Evolutionary conservation across 2,888 invertebrate genomes (phyloP).

Genomic region (Macrophya alboannulata): DNA sequence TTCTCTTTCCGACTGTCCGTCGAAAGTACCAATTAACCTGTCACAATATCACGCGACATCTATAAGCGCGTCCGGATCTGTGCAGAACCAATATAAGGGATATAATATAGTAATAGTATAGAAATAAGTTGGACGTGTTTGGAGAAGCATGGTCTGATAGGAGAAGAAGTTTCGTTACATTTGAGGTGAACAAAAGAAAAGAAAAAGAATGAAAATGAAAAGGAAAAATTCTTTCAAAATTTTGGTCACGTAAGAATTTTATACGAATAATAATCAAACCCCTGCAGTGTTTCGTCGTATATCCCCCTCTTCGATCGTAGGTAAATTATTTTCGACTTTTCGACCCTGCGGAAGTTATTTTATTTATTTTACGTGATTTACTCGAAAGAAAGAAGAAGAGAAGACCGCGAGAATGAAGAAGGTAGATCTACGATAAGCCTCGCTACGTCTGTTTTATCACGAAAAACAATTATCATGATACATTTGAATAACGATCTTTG

Average conservation of each 20-base stretch:
- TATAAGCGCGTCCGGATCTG: background rate
- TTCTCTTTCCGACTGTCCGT: conserved; percentile 58
- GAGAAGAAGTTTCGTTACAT: background rate
- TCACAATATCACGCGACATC: conserved; percentile 43
- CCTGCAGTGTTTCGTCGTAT: too few species aligned
- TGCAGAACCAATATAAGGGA: conserved; percentile 21
- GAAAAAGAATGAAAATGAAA: background rate
- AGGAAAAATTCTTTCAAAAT: background rate
- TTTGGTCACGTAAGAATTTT: too few species aligned
- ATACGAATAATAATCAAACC: too few species aligned
- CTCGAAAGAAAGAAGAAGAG: background rate
- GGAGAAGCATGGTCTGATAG: background rate
- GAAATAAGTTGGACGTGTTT: background rate
- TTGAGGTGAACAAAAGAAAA: background rate
- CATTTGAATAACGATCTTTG: background rate
- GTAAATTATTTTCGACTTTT: too few species aligned
- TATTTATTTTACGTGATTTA: too few species aligned
- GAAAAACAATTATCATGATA: background rate
- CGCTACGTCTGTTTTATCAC: background rate
- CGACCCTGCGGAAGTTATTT: too few species aligned
- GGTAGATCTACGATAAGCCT: background rate
- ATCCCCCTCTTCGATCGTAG: too few species aligned
- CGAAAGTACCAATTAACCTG: conserved; percentile 52
- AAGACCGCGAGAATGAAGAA: background rate
- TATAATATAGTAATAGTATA: conserved; percentile 1